Base-by-base conservation (phyloP, 1,140 invertebrate genomes). In the Apis cerana region DNA sequence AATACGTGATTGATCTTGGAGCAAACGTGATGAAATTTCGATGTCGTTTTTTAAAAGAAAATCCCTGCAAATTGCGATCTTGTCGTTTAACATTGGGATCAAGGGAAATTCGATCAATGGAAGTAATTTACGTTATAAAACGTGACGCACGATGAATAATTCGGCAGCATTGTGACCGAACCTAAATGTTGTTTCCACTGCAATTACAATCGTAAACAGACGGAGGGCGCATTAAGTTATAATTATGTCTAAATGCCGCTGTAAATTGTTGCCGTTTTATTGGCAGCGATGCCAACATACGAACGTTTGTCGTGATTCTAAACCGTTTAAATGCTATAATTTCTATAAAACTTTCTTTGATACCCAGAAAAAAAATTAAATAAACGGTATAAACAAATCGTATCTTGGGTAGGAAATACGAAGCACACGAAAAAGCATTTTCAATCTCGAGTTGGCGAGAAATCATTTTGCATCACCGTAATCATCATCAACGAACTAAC, bases 261-360 rank as follows among this genome's bases (percentile, higher is more conserved):
- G 74, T 50, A 77, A 82, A 82, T 82, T 77, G 65, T 82, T 21
- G n/a, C 71, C 79, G 70, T 75, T 82, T 82, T 77, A 82, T 82
- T 69, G 80, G 64, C 33, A 43, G 54, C 65, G 56, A 82, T 82
- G 76, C 67, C 33, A 33, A 43, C 23, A 12, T 48, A 52, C 48
- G 19, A 77, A 77, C 61, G 65, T 77, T 82, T 81, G 79, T 67
- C 71, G 75, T 33, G 69, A 62, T 62, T 62, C 61, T 12, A 7
- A 61, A 12, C 33, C 58, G 56, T 61, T 59, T 21, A 74, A 59
- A 27, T 27, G 1, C 1, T 27, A 27, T 27, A n/a, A 27, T 27
- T 1, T 27, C 27, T 27, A 27, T 27, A 27, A 27, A 27, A 27
- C 27, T 27, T 33, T 4, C 33, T 33, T 33, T 4, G 33, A 33